A percentile compares a stretch with the other conserved stretches of the same genome.
Conservation (phyloP, 2,113 vertebrate species). For the Promerops cafer region DNA sequence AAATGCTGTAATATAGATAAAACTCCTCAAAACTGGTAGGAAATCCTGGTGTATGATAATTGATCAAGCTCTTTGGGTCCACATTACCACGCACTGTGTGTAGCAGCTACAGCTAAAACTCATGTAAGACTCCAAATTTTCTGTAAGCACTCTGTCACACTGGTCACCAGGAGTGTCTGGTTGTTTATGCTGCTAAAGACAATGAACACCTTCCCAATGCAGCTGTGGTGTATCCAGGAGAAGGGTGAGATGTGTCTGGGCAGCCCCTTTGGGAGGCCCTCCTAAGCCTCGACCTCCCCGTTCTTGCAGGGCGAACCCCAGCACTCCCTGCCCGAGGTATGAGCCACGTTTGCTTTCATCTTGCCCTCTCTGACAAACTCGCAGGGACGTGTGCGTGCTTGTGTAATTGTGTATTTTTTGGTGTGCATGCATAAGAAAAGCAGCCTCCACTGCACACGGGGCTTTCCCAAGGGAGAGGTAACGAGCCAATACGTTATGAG, state of each 20-base stretch:
- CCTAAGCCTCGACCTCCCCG: fast-evolving
- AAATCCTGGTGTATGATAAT: neutral
- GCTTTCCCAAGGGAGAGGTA: neutral
- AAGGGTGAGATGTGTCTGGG: neutral
- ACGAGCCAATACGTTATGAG: neutral
- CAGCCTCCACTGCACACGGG: neutral
- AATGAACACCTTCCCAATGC: neutral
- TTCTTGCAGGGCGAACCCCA: neutral
- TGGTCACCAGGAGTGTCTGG: neutral
- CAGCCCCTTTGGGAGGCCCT: neutral
- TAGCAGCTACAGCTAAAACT: neutral
- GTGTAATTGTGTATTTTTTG: neutral
- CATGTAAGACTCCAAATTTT: neutral
- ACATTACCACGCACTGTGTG: fast-evolving
- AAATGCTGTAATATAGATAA: neutral
- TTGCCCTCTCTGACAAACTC: neutral
- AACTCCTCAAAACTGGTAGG: neutral
- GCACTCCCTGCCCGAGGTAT: neutral
- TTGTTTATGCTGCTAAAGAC: neutral
- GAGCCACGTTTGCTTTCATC: neutral
- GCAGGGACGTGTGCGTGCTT: neutral
- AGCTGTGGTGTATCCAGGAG: neutral
- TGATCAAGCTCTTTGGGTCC: neutral
- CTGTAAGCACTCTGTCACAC: too few species aligned
- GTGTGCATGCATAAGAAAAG: neutral